Conservation (phyloP, 2,113 vertebrate species). For the Dipodomys stephensi region DNA sequence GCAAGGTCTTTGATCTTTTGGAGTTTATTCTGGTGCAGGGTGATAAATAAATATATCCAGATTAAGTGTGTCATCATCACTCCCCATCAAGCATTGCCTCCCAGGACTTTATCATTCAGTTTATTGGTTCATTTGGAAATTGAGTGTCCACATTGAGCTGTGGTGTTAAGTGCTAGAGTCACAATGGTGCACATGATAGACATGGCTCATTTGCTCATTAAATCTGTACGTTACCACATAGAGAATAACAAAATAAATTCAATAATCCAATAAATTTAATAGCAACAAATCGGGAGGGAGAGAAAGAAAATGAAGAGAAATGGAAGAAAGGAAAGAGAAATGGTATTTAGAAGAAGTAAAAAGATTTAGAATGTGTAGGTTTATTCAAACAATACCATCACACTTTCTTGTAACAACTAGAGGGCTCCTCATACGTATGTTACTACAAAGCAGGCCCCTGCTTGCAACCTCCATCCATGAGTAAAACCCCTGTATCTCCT, state of each 20-base stretch:
- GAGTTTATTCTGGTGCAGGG: too few relatives aligned
- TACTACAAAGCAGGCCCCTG: neutral
- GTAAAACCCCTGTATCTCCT: too few relatives aligned
- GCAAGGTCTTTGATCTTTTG: too few relatives aligned
- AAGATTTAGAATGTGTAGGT: neutral
- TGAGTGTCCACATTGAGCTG: neutral
- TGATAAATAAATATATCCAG: neutral
- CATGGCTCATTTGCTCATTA: neutral
- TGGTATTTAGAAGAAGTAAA: neutral
- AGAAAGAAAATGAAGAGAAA: neutral
- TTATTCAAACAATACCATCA: neutral
- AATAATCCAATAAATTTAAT: neutral
- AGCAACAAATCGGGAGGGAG: neutral
- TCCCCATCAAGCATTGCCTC: neutral
- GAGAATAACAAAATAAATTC: neutral
- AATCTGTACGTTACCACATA: neutral
- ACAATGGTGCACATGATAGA: neutral
- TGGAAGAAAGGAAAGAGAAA: neutral
- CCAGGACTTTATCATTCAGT: neutral
- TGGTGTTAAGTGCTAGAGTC: neutral
- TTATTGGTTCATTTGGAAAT: conserved; percentile 1
- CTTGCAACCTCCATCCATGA: neutral
- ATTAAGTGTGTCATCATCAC: neutral
- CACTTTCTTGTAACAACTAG: neutral
- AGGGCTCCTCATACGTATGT: neutral